Conservation (phyloP, 2,888 invertebrate genomes). For the Xestia rhomboidea region DNA sequence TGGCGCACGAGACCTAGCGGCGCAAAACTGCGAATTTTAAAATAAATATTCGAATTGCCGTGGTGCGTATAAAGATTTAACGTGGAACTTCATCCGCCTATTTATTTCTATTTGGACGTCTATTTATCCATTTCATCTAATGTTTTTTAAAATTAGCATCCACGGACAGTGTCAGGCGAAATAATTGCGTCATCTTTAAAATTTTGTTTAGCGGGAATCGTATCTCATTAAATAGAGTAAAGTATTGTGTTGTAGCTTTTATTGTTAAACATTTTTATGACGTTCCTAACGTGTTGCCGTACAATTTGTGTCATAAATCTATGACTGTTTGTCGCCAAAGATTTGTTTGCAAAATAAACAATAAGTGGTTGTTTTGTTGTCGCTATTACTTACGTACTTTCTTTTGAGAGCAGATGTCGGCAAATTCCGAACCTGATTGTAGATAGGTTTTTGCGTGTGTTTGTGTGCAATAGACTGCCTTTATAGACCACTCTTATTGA, state of each 20-base stretch:
- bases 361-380: conserved; percentile 8
- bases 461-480: neutral
- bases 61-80: conserved; percentile 24
- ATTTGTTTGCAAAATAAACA: conserved; percentile 30
- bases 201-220: conserved; percentile 13
- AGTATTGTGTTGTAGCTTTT: conserved; percentile 36
- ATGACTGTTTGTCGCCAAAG: neutral
- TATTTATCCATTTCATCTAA: conserved; percentile 37
- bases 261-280: conserved; percentile 22
- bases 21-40: conserved; percentile 13
- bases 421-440: neutral
- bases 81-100: conserved; percentile 10
- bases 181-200: conserved; percentile 31
- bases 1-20: neutral
- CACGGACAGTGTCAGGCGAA: neutral
- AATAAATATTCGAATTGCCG: conserved; percentile 22
- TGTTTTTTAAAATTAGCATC: conserved; percentile 29
- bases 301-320: conserved; percentile 11
- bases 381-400: neutral
- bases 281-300: neutral
- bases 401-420: neutral
- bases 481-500: conserved; percentile 34
- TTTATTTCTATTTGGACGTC: conserved; percentile 32
- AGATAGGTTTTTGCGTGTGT: neutral
- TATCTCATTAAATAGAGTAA: conserved; percentile 30